Percentiles rank a stretch among this genome's conserved stretches.
Conservation (phyloP, 2,888 invertebrate species). For the Xylota segnis region DNA sequence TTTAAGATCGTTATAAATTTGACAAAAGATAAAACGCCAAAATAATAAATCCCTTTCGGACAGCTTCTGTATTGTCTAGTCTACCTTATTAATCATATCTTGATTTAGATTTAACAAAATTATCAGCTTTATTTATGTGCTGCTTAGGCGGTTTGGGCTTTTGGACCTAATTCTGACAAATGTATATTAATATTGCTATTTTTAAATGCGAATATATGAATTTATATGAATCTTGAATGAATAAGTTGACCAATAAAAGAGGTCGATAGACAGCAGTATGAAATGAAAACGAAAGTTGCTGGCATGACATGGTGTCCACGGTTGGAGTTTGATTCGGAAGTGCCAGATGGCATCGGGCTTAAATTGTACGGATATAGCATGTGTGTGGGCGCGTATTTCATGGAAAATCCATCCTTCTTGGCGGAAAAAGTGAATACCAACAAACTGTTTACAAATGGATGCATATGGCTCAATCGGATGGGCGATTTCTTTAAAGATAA, state of each 20-base stretch:
- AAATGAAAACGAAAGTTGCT: constrained; percentile 4
- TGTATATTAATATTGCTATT: constrained; percentile 1
- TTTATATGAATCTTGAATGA: constrained; percentile 2
- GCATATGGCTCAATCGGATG: too few relatives aligned
- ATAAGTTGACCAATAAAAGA: background rate
- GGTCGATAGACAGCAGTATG: background rate
- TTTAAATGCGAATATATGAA: constrained; percentile 5
- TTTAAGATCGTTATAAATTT: background rate
- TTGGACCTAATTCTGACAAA: background rate
- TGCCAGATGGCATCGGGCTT: too few relatives aligned
- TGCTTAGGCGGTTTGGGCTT: background rate
- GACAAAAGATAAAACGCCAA: background rate
- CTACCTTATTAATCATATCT: constrained; percentile 8
- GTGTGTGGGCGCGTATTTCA: too few relatives aligned
- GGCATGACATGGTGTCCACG: background rate
- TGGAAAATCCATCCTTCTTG: too few relatives aligned
- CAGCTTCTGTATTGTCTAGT: constrained; percentile 10
- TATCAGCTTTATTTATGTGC: background rate
- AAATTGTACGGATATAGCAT: too few relatives aligned
- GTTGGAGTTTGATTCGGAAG: background rate
- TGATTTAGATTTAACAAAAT: background rate
- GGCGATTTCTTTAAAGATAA: too few relatives aligned
- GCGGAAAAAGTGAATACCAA: too few relatives aligned
- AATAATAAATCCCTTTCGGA: constrained; percentile 13
- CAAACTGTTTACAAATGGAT: too few relatives aligned